Evolutionary conservation across 2,797 vertebrate genomes (phyloP), one percentile per base, ranked within the genome.

Genomic region (Crenuchus spilurus): DNA sequence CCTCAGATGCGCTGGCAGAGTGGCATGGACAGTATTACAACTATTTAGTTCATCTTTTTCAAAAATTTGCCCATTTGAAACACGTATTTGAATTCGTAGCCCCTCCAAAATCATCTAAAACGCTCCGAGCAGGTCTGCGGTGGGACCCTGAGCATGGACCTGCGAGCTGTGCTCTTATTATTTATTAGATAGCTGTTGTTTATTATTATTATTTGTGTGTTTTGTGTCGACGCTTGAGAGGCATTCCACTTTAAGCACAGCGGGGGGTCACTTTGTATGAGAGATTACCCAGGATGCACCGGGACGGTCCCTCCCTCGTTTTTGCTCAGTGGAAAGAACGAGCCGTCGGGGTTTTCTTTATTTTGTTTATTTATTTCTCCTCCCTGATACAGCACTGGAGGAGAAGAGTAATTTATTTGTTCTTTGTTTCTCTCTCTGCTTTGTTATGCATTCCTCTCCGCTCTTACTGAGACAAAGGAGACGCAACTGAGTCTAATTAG

Each of bases 181-280:
- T 90, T 91, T 90, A 88, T 91, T 87, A 67, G 66, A 79, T 39
- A 49, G 7, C 9, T 49, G 16, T 41, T 22, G 2, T 67, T 67
- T 41, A 51, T 74, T 72, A 57, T 39, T 35, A 11, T 75, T 61
- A 66, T 81, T 68, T 48, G 77, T 30, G 35, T 60, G 52, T 51
- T 35, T 71, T 20, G 20, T 79, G 70, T 64, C 60, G 51, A 76
- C 41, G 75, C 69, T n/a, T 85, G 71, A 82, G 78, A 77, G 88
- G 86, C 89, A 87, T 90, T 92, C 90, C 91, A 86, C 75, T 78
- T 77, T 77, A 77, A 82, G 85, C 84, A 76, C 67, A 76, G 72
- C 42, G 77, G 83, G 6, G 7, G 46, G 18, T 48, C n/a, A n/a
- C n/a, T n/a, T n/a, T n/a, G n/a, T n/a, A n/a, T n/a, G n/a, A 6